Evolutionary conservation across 2,888 invertebrate species (phyloP).

Genomic region (Chrysolina haemoptera): DNA sequence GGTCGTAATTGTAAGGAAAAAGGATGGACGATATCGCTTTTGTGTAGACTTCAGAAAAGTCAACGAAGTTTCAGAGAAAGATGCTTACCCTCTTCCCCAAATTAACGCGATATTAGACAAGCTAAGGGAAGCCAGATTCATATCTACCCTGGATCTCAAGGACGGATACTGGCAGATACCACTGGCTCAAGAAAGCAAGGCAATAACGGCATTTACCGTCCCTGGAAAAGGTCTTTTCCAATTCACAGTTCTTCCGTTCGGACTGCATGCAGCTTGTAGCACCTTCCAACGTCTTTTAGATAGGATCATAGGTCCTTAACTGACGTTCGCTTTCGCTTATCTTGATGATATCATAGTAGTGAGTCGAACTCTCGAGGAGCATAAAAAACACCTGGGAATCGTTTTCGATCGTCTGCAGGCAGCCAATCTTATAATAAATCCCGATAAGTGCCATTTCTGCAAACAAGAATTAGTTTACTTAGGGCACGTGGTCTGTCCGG

Average conservation of each 20-base stretch:
- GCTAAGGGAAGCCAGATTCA: conserved; percentile 49
- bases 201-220: neutral
- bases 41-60: conserved; percentile 43
- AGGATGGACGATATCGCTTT: conserved; percentile 40
- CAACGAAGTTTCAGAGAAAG: neutral
- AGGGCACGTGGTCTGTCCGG: conserved; percentile 3
- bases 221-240: too few relatives aligned
- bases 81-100: conserved; percentile 43
- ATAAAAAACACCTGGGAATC: too few relatives aligned
- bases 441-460: too few relatives aligned
- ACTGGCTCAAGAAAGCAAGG: neutral
- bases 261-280: neutral
- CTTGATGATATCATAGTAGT: too few relatives aligned
- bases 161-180: neutral
- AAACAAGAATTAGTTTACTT: neutral
- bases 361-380: neutral
- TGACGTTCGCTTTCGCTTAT: too few relatives aligned
- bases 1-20: conserved; percentile 26
- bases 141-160: conserved; percentile 30
- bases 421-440: too few relatives aligned
- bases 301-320: neutral
- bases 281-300: neutral
- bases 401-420: too few relatives aligned
- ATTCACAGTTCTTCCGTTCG: neutral
- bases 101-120: conserved; percentile 54